Evolutionary conservation across 2,888 invertebrate species (phyloP).

Genomic region (Asteroscopus sphinx): DNA sequence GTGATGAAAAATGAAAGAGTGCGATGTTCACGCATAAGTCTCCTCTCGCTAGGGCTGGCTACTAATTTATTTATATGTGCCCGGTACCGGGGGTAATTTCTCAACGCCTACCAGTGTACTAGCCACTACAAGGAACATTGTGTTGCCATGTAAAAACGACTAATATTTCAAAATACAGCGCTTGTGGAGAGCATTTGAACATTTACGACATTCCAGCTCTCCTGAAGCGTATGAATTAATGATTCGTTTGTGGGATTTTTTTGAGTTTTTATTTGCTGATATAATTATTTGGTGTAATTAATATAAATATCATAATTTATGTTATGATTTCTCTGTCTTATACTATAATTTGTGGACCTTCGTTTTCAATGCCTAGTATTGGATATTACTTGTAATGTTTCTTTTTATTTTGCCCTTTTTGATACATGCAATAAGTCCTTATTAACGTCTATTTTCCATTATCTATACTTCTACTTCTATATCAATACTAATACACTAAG

Average conservation of each 20-base stretch:
- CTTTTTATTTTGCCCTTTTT: too few species aligned
- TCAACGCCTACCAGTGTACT: constrained; percentile 40
- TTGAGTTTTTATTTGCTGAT: too few species aligned
- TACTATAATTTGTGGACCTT: too few species aligned
- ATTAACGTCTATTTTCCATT: too few species aligned
- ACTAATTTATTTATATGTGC: constrained; percentile 56
- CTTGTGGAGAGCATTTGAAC: neutral
- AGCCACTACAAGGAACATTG: constrained; percentile 15
- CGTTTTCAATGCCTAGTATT: too few species aligned
- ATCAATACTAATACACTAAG: too few species aligned
- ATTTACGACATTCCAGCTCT: constrained; percentile 2
- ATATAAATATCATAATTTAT: too few species aligned
- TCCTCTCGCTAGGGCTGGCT: constrained; percentile 35
- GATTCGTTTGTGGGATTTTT: neutral
- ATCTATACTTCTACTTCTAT: too few species aligned
- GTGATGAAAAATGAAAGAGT: constrained; percentile 49
- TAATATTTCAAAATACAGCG: constrained; percentile 15
- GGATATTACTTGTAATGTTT: too few species aligned
- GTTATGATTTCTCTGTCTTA: too few species aligned
- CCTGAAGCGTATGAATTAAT: neutral
- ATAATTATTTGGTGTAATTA: too few species aligned
- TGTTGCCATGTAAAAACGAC: constrained; percentile 19
- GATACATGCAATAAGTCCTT: too few species aligned
- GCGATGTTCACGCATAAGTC: constrained; percentile 36
- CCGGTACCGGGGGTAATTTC: constrained; percentile 41